Evolutionary conservation across 92 coral and sea anemone species (phyloP).

Genomic region (Galaxea fascicularis): DNA sequence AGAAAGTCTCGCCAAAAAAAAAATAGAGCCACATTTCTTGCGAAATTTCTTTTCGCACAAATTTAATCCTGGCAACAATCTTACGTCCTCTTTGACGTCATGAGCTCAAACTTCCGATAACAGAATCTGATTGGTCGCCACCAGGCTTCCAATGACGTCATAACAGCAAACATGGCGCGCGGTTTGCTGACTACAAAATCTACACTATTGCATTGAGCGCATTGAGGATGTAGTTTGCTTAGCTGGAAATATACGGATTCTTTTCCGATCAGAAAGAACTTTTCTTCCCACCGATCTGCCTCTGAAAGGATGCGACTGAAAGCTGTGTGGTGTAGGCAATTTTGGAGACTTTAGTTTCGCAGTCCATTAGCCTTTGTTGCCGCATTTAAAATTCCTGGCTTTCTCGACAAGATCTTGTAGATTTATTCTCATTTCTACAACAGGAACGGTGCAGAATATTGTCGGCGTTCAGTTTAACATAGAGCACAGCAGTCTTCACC

Average conservation of each 20-base stretch:
- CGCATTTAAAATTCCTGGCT: conserved; percentile 23
- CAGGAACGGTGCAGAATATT: background rate
- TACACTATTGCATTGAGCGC: conserved; percentile 34
- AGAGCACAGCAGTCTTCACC: background rate
- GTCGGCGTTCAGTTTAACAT: background rate
- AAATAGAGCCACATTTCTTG: background rate
- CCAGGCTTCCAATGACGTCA: conserved; percentile 74
- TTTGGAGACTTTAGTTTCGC: background rate
- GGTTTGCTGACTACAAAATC: conserved; percentile 32
- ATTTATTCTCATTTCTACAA: background rate
- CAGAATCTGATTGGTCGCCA: conserved; percentile 79
- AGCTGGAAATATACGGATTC: conserved; percentile 16
- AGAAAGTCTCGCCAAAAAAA: background rate
- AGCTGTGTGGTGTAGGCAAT: background rate
- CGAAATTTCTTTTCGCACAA: conserved; percentile 24
- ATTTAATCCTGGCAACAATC: conserved; percentile 35
- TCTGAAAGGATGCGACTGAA: conserved; percentile 21
- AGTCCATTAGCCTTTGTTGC: background rate
- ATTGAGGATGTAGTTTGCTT: conserved; percentile 29
- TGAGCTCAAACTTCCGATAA: conserved; percentile 3
- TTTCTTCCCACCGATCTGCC: conserved; percentile 1
- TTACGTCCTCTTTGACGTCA: conserved; percentile 43
- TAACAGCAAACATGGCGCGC: conserved; percentile 90
- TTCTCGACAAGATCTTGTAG: conserved; percentile 6
- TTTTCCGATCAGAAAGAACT: conserved; percentile 29